These are phyloP conservation scores for Odobenus rosmarus DNA, from an alignment of 2,113 vertebrate species.

Conservation along the genomic window DNA sequence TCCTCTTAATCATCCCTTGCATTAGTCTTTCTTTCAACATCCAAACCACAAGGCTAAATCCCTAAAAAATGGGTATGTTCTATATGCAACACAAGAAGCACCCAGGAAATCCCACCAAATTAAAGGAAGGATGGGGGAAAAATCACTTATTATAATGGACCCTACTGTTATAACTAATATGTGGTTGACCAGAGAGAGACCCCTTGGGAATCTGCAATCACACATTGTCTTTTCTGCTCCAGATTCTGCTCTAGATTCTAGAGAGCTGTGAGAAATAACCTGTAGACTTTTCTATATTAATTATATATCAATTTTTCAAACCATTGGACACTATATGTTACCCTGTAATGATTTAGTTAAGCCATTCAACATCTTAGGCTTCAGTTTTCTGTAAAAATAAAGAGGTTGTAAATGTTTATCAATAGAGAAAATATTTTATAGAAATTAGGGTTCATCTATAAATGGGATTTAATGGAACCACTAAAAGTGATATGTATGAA, in stretches of 20 bases:
- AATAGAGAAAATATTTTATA: neutral
- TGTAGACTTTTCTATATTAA: conserved; percentile 21
- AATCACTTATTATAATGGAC: neutral
- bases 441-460: neutral
- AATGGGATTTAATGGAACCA: neutral
- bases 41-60: neutral
- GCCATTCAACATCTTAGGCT: neutral
- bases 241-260: neutral
- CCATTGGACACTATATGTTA: neutral
- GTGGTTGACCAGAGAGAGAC: neutral
- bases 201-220: neutral
- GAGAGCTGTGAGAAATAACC: conserved; percentile 17
- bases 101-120: neutral
- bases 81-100: neutral
- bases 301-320: neutral
- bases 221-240: neutral
- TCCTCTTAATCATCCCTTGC: conserved; percentile 21
- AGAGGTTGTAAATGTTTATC: neutral
- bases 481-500: conserved; percentile 28
- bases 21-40: neutral
- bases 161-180: neutral
- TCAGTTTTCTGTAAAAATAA: conserved; percentile 26
- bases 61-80: neutral
- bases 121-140: neutral
- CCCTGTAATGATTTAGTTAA: neutral